These are phyloP conservation scores for Dreissena rostriformis DNA, from an alignment of 1,140 invertebrate species.

Conservation along the genomic window DNA sequence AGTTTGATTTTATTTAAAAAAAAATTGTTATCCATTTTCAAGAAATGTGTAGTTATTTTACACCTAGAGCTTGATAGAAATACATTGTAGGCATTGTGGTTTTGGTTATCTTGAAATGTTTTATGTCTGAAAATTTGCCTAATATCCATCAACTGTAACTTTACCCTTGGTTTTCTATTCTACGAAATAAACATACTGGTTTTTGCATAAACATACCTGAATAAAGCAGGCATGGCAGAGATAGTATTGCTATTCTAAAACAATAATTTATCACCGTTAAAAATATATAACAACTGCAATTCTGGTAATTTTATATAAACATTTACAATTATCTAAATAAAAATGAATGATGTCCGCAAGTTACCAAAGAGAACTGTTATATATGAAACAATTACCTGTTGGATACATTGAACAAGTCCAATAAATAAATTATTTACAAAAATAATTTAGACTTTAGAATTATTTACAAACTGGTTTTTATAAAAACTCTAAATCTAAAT, in stretches of 20 bases:
- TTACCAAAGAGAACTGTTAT: constrained; percentile 32
- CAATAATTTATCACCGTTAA: constrained; percentile 38
- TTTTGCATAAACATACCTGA: constrained; percentile 42
- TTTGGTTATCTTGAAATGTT: not conserved
- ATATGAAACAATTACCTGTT: constrained; percentile 5
- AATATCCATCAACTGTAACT: not conserved
- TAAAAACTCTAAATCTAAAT: constrained; percentile 25
- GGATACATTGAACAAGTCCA: constrained; percentile 13
- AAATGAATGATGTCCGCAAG: constrained; percentile 21
- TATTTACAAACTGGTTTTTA: constrained; percentile 41
- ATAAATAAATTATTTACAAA: constrained; percentile 57
- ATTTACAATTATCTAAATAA: constrained; percentile 18
- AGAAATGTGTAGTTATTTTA: no score
- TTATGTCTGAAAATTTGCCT: not conserved
- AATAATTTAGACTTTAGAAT: constrained; percentile 56
- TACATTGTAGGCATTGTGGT: not conserved
- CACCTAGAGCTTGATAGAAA: not conserved
- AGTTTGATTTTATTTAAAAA: no score
- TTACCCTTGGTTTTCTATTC: constrained; percentile 14
- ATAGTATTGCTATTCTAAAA: constrained; percentile 53
- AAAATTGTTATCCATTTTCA: constrained; percentile 29
- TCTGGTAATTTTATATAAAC: constrained; percentile 37
- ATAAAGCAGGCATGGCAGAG: not conserved
- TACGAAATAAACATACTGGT: constrained; percentile 48
- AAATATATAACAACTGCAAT: constrained; percentile 32